Percentiles rank a stretch among this genome's conserved stretches.
Conservation (phyloP, 2,113 vertebrate genomes). For the Ailuropoda melanoleuca region DNA sequence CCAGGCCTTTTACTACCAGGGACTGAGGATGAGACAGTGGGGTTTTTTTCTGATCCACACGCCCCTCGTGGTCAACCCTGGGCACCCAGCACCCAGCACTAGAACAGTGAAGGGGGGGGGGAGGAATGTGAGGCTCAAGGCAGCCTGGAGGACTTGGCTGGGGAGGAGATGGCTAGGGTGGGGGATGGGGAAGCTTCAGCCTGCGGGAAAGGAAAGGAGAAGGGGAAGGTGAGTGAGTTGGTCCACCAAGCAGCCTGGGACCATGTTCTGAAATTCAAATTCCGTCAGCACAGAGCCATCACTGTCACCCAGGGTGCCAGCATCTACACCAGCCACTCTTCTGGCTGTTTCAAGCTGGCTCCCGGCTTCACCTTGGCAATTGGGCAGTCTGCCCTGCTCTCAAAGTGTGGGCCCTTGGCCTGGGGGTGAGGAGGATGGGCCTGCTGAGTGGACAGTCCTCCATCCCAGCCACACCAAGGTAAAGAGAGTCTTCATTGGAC, state of each 20-base stretch:
- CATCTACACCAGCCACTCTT: not conserved
- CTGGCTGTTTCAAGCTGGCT: not conserved
- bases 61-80: not conserved
- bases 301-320: not conserved
- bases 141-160: not conserved
- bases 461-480: not conserved
- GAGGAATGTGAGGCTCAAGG: not conserved
- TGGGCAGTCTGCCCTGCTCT: not conserved
- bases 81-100: not conserved
- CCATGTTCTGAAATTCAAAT: constrained; percentile 45
- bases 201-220: not conserved
- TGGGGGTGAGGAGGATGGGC: not conserved
- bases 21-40: not conserved
- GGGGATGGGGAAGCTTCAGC: not conserved
- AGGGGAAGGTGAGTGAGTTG: not conserved
- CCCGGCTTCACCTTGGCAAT: constrained; percentile 52
- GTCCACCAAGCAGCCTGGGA: not conserved
- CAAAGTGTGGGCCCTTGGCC: not conserved
- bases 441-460: not conserved
- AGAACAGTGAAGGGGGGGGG: not conserved
- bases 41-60: not conserved
- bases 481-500: not conserved
- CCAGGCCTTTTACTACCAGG: constrained; percentile 1
- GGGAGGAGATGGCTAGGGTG: not conserved
- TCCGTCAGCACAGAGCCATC: not conserved